A percentile compares a stretch with the other conserved stretches of the same genome.
Conservation (phyloP, 1,140 invertebrate species). For the Drosophila tropicalis region DNA sequence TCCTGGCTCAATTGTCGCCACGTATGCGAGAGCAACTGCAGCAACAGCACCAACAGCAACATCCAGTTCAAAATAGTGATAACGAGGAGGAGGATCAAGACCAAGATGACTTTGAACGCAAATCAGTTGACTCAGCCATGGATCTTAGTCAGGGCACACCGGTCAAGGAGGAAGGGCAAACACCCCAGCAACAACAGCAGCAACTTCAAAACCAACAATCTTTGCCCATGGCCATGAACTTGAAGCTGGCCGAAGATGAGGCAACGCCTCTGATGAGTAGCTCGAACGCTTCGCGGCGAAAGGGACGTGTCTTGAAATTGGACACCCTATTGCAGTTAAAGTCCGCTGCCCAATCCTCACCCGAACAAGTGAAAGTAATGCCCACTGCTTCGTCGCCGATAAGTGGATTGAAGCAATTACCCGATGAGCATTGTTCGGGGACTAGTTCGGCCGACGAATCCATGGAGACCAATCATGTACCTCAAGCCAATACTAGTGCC, state of each 20-base stretch:
- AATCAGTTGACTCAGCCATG: constrained; percentile 79
- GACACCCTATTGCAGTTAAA: constrained; percentile 67
- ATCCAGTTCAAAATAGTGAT: constrained; percentile 38
- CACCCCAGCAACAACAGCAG: constrained; percentile 31
- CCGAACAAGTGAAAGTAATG: constrained; percentile 59
- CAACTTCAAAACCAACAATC: constrained; percentile 38
- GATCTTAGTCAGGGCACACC: constrained; percentile 79
- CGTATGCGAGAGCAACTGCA: constrained; percentile 68
- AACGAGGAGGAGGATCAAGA: constrained; percentile 72
- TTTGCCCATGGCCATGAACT: constrained; percentile 57
- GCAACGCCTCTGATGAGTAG: constrained; percentile 74
- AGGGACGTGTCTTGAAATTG: constrained; percentile 71
- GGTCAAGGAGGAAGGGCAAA: constrained; percentile 60
- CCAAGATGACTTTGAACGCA: constrained; percentile 67
- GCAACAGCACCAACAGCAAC: constrained; percentile 63
- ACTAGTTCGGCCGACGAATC: constrained; percentile 72
- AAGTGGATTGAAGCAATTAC: constrained; percentile 51
- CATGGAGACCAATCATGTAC: constrained; percentile 64
- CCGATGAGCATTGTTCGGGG: constrained; percentile 64
- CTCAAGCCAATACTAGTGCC: constrained; percentile 66
- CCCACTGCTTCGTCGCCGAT: constrained; percentile 70
- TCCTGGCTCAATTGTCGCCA: constrained; percentile 74
- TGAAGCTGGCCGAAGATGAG: constrained; percentile 69
- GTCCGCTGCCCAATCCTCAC: constrained; percentile 57
- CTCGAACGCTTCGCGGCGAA: constrained; percentile 66